These are phyloP conservation scores for Microcebus jonahi DNA, from an alignment of 2,113 vertebrate genomes.

Conservation along the genomic window DNA sequence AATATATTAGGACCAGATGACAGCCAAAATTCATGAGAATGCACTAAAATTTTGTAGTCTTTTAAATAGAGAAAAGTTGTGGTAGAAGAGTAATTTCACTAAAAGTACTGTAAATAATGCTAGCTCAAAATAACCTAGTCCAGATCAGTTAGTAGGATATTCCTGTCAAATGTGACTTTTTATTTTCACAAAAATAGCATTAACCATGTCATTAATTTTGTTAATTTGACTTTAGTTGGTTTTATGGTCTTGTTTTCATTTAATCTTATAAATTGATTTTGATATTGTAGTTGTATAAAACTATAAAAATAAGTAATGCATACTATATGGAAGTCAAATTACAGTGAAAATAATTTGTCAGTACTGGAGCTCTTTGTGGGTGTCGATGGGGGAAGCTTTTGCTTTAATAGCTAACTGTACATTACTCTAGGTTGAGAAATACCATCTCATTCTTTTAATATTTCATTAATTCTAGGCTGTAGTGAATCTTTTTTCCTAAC, in stretches of 20 bases:
- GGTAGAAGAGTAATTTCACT: neutral
- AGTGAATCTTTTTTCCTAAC: neutral
- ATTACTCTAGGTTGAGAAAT: neutral
- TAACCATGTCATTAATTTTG: neutral
- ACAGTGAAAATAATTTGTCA: neutral
- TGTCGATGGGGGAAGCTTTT: neutral
- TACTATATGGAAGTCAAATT: neutral
- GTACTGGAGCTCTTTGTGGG: neutral
- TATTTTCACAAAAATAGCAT: neutral
- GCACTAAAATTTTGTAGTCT: neutral
- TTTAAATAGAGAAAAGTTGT: neutral
- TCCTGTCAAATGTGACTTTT: neutral
- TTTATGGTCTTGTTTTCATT: slow-evolving; percentile 9
- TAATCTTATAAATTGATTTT: neutral
- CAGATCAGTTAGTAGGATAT: neutral
- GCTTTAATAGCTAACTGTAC: neutral
- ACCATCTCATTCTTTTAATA: neutral
- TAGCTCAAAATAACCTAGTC: neutral
- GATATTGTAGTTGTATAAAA: neutral
- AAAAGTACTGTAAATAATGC: neutral
- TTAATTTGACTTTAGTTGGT: neutral
- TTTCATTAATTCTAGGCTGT: neutral
- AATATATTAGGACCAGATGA: neutral
- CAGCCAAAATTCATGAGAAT: neutral
- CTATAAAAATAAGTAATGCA: neutral